phyloP scores from a whole-genome alignment of 2,797 vertebrate species.

The Sorex maritimensis region DNA sequence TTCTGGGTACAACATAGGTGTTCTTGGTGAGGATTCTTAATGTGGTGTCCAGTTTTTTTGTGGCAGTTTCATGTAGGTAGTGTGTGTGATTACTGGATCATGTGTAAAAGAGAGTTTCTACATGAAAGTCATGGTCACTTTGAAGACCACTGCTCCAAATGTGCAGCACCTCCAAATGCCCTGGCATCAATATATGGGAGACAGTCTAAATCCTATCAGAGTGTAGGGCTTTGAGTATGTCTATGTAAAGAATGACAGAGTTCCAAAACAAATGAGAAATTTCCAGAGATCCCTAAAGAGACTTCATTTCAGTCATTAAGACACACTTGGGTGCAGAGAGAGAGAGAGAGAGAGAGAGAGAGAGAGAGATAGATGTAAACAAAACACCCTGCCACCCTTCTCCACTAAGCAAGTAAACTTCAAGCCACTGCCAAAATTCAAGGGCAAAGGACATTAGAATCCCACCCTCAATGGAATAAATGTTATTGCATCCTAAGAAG shows the following conservation, averaged over 20 bases:
- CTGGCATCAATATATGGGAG: not conserved
- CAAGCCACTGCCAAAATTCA: not conserved
- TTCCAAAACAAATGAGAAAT: constrained; percentile 50
- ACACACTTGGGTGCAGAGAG: not conserved
- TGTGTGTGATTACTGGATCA: not conserved
- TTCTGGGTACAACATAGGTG: not conserved
- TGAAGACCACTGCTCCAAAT: not conserved
- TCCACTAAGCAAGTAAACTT: not conserved
- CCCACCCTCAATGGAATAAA: not conserved
- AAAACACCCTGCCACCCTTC: not conserved
- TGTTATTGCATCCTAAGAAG: not conserved
- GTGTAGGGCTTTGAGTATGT: not conserved
- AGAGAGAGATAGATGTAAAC: no score
- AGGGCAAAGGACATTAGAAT: not conserved
- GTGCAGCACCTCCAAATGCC: not conserved
- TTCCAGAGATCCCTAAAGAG: constrained; percentile 1
- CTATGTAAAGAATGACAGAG: not conserved
- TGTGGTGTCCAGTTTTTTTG: not conserved
- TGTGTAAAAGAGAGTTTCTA: not conserved
- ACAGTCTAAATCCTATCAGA: constrained; percentile 2
- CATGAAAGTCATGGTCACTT: not conserved
- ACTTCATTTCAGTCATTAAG: not conserved
- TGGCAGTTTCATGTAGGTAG: not conserved
- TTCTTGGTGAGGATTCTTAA: not conserved
- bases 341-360: not conserved